Percentiles rank a stretch among this genome's conserved stretches.
Conservation (phyloP, 2,888 invertebrate genomes). For the Psylliodes chrysocephalus region DNA sequence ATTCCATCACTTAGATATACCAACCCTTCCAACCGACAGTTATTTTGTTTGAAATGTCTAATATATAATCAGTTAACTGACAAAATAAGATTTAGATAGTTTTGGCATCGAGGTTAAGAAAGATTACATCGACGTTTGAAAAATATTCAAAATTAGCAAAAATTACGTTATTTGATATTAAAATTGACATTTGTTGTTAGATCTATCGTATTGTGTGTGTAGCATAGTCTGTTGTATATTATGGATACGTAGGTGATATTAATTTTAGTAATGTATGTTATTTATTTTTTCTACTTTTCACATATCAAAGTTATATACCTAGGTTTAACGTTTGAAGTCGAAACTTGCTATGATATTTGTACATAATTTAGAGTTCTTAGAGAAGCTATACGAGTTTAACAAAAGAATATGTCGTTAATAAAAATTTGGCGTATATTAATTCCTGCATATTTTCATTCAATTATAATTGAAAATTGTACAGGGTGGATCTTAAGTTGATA, state of each 20-base stretch:
- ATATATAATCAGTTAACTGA: no score
- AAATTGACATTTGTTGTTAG: constrained; percentile 6
- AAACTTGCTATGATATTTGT: constrained; percentile 24
- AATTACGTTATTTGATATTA: background rate
- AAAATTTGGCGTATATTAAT: no score
- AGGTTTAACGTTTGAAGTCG: background rate
- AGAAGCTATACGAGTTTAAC: background rate
- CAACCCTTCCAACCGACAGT: no score
- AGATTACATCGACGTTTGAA: background rate
- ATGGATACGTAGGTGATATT: constrained; percentile 43
- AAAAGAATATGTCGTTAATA: no score
- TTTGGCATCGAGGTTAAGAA: no score
- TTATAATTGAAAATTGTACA: no score
- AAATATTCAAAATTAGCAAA: constrained; percentile 3
- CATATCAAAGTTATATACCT: constrained; percentile 48
- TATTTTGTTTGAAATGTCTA: no score
- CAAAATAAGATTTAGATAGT: no score
- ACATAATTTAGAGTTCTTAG: background rate
- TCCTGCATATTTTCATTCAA: no score
- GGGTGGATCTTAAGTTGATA: no score
- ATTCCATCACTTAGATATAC: no score
- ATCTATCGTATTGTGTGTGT: constrained; percentile 20
- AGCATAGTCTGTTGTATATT: constrained; percentile 23
- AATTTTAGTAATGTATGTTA: constrained; percentile 41
- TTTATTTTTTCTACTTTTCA: constrained; percentile 51